Percentiles rank a stretch among this genome's conserved stretches.
phyloP scores from a whole-genome alignment of 2,888 invertebrate genomes.

The Alentia gelatinosa region DNA sequence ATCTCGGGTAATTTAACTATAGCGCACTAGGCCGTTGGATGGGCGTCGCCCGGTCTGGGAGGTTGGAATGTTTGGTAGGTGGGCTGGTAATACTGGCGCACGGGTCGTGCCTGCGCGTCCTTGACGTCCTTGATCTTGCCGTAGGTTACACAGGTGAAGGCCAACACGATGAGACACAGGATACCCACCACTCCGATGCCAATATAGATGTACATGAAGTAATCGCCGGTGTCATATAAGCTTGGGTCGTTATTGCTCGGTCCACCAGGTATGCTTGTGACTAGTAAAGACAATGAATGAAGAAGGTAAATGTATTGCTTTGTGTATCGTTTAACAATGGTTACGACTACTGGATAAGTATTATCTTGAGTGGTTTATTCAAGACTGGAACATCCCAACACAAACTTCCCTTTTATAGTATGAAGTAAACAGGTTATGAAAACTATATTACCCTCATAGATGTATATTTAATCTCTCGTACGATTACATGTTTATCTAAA shows the following conservation, averaged over 20 bases:
- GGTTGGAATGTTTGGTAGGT: background rate
- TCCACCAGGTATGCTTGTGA: background rate
- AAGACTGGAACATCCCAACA: no score
- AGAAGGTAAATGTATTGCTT: no score
- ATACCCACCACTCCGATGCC: conserved; percentile 7
- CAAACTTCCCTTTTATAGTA: no score
- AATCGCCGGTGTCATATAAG: background rate
- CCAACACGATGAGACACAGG: conserved; percentile 7
- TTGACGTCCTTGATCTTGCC: background rate
- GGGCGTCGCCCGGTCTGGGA: background rate
- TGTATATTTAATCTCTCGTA: no score
- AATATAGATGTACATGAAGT: conserved; percentile 19
- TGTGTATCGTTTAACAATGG: no score
- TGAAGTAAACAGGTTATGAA: no score
- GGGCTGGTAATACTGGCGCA: conserved; percentile 26
- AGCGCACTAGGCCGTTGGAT: background rate
- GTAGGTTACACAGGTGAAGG: conserved; percentile 46
- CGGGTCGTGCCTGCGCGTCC: background rate
- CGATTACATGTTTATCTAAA: no score
- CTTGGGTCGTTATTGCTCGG: background rate
- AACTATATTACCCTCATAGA: no score
- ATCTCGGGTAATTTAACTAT: no score
- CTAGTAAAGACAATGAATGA: no score
- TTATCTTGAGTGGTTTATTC: no score
- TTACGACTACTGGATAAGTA: no score